phyloP scores from a whole-genome alignment of 1,140 invertebrate species.

The Eumeta japonica region DNA sequence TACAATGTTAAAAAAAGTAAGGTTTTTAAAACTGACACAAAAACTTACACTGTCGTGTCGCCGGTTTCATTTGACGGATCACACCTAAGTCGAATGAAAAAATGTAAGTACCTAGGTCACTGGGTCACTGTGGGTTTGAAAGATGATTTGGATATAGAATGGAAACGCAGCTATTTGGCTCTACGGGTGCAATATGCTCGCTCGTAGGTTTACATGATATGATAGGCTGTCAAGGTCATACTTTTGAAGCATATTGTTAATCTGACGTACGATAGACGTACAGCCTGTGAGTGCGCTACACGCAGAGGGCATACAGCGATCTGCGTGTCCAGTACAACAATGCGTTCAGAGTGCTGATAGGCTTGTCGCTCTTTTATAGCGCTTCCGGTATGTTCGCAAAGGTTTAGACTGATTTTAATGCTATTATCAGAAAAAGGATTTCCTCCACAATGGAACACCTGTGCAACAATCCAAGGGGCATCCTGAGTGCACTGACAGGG shows the following conservation, averaged over 20 bases:
- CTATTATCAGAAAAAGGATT: neutral
- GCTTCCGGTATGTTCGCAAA: too few species aligned
- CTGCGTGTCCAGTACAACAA: conserved; percentile 6
- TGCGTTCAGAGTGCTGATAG: conserved; percentile 1
- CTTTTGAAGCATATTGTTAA: conserved; percentile 1
- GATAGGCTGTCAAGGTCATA: neutral
- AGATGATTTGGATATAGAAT: conserved; percentile 2
- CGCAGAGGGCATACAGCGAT: neutral
- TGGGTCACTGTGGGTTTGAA: neutral
- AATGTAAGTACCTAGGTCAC: conserved; percentile 6
- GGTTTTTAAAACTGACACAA: neutral
- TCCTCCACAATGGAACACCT: neutral
- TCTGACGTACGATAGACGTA: neutral
- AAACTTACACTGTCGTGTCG: neutral
- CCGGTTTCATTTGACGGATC: neutral
- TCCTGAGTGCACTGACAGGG: too few species aligned
- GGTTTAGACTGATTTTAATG: neutral
- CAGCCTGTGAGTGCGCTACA: neutral
- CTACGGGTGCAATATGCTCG: neutral
- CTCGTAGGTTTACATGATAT: neutral
- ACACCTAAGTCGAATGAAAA: neutral
- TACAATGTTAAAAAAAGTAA: conserved; percentile 2
- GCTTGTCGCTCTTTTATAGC: neutral
- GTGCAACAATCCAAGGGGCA: too few species aligned
- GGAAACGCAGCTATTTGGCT: conserved; percentile 2